Percentiles rank a stretch among this genome's conserved stretches.
These are phyloP conservation scores for Sebastes steindachneri DNA, from an alignment of 2,797 vertebrate genomes.

Conservation along the genomic window DNA sequence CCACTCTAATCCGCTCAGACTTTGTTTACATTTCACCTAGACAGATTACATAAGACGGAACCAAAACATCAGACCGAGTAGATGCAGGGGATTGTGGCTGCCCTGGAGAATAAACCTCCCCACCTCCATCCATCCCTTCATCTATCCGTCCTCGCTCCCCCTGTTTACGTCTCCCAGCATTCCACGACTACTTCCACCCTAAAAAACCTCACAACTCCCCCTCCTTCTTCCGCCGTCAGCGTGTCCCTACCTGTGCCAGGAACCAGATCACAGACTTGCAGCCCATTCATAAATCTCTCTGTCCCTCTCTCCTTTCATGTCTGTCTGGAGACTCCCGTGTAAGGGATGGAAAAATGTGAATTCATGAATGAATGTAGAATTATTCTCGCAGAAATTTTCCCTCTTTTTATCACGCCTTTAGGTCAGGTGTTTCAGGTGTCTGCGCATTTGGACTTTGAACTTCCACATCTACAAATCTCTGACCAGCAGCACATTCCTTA, in stretches of 20 bases:
- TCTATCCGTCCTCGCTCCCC: background rate
- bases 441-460: constrained; percentile 53
- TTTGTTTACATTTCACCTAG: constrained; percentile 69
- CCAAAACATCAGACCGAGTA: constrained; percentile 58
- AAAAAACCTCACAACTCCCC: constrained; percentile 14
- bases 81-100: constrained; percentile 42
- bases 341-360: background rate
- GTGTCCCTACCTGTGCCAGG: constrained; percentile 68
- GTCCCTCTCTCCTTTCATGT: constrained; percentile 9
- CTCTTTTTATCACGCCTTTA: background rate
- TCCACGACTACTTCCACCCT: constrained; percentile 28
- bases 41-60: constrained; percentile 75
- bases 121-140: constrained; percentile 9
- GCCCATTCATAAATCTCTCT: constrained; percentile 62
- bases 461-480: constrained; percentile 8
- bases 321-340: background rate
- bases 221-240: constrained; percentile 42
- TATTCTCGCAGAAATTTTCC: background rate
- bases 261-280: constrained; percentile 36
- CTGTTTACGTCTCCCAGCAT: constrained; percentile 24
- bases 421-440: constrained; percentile 12
- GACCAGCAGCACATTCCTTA: constrained; percentile 71
- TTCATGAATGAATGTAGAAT: background rate
- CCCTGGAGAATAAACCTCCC: constrained; percentile 31
- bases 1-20: constrained; percentile 30